These are phyloP conservation scores for Porites evermanni DNA, from an alignment of 92 coral and sea anemone species.

Conservation along the genomic window DNA sequence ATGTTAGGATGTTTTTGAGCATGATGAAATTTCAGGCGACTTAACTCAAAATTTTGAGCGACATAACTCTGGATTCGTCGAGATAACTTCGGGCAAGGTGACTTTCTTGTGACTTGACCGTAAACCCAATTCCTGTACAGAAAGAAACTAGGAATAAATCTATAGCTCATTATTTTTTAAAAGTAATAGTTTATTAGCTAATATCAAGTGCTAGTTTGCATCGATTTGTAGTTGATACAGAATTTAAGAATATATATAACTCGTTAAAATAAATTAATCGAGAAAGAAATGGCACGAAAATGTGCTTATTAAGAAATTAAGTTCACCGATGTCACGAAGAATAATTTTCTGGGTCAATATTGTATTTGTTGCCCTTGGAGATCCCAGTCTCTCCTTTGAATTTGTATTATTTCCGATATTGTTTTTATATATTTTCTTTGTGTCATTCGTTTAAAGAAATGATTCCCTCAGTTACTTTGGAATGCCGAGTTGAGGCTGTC, in stretches of 20 bases:
- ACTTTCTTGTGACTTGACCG: too few relatives aligned
- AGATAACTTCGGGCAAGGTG: not conserved
- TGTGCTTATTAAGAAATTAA: constrained; percentile 8
- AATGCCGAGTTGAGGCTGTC: too few relatives aligned
- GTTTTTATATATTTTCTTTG: not conserved
- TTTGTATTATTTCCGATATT: not conserved
- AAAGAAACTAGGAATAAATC: constrained; percentile 1
- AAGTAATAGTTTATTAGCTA: constrained; percentile 31
- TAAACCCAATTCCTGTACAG: constrained; percentile 17
- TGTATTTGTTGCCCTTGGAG: not conserved
- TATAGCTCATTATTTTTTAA: constrained; percentile 18
- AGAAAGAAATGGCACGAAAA: not conserved
- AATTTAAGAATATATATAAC: constrained; percentile 3
- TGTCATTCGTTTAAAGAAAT: not conserved
- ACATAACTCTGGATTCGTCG: not conserved
- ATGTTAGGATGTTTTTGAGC: too few relatives aligned
- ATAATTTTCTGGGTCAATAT: not conserved
- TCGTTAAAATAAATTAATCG: not conserved
- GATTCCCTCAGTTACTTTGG: not conserved
- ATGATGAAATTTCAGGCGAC: too few relatives aligned
- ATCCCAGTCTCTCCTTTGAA: not conserved
- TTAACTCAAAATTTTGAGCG: not conserved
- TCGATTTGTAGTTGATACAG: constrained; percentile 29
- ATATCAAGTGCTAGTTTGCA: constrained; percentile 11
- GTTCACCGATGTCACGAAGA: constrained; percentile 9